Evolutionary conservation across 2,113 vertebrate species (phyloP), one percentile per base, ranked within the genome.

Genomic region (Typhlomys cinereus): DNA sequence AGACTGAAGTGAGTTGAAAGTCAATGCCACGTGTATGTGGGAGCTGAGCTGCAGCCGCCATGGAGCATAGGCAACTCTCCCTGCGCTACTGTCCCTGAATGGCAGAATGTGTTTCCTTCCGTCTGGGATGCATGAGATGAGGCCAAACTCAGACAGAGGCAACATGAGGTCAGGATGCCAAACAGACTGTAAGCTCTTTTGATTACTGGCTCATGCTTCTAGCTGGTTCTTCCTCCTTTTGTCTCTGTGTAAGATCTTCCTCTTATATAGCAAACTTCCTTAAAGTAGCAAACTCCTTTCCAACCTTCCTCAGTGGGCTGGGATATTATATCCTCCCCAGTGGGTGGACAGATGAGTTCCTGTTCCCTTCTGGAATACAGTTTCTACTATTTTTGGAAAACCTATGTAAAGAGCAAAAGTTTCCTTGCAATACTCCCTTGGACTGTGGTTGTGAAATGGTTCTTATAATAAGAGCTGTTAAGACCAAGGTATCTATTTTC

Each of bases 401-500:
- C 44, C 76, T 46, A 7, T 67, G 39, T 61, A 34, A 69, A 85
- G 85, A 57, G 70, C 21, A 75, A 46, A 74, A 14, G 41, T 9
- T 44, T 67, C 54, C 62, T 48, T 25, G 21, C 1, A 10, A 29
- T 41, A 7, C 82, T 46, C 69, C 66, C 12, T n/a, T 50, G 73
- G 64, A 21, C 15, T 46, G 57, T 15, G 86, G 62, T 23, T 36
- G 85, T 46, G 20, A 62, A 61, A 69, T 29, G n/a, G 74, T 44
- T 31, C 57, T 90, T 64, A 18, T 5, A 78, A 71, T 0, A 62
- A 86, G 44, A 89, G 36, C 69, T n/a, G 66, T 13, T 7, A 39
- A 80, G 79, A 74, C 48, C 59, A 70, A 70, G 64, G 62, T 23
- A 29, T 59, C 74, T 70, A 74, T 93, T 95, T 90, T 85, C 91